Base-by-base conservation (phyloP, 2,113 vertebrate genomes). In the Salvelinus sp. region DNA sequence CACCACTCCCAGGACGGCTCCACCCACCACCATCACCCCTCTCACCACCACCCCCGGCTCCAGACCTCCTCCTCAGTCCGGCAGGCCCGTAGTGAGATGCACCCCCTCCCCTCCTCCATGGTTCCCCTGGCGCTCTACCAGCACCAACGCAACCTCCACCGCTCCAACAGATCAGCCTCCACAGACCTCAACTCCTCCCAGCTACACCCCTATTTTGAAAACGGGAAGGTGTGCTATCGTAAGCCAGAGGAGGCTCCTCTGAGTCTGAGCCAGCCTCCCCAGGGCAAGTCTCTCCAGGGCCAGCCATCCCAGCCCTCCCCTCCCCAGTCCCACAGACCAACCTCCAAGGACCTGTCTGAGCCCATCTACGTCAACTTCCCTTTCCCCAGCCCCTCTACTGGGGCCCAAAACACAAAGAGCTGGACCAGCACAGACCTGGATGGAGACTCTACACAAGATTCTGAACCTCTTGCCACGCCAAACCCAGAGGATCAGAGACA, bases 281-380 rank as follows among this genome's bases (percentile, higher is more conserved):
- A 28, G 4, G 38, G 2, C 38, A 44, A 2, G 9, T 44, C 44
- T 63, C 25, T 74, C 6, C 3, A 22, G 3, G 23, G 62, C 25
- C 78, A 75, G 44, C 66, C 69, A 2, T 72, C 62, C 23, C 69
- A 72, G 33, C 30, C 62, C 6, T 6, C 72, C 82, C 48, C 74
- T 72, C 12, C 38, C 70, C 79, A 84, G 67, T 70, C 62, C 12
- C 66, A 66, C 69, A 82, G 76, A 18, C 70, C 58, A 22, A 23
- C 71, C 4, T 27, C 68, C 14, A 82, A 82, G 69, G 83, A 78
- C 22, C 69, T 54, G 6, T 76, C 86, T 0, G 94, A 95, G 62
- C 94, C 93, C 13, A 88, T 95, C 68, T 95, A 95, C 27, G 92
- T 94, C 70, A 95, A 95, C 72, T 88, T 93, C 66, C 93, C 93